Conservation (phyloP, 2,888 invertebrate genomes). For the Idaea straminata region DNA sequence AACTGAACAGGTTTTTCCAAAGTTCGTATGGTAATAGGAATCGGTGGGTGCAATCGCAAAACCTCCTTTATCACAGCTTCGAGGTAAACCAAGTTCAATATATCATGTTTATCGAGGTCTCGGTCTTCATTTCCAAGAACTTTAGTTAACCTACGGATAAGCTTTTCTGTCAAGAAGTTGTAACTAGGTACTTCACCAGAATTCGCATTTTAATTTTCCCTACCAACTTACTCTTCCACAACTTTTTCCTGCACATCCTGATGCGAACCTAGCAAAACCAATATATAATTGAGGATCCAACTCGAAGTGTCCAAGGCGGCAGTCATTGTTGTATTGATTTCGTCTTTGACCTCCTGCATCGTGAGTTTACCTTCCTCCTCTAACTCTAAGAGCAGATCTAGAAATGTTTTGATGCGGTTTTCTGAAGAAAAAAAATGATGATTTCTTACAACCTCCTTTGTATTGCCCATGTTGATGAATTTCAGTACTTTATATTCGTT, state of each 20-base stretch:
- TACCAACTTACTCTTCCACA: too few relatives aligned
- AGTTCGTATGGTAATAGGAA: slow-evolving; percentile 25
- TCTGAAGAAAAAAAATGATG: too few relatives aligned
- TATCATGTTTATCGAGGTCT: slow-evolving; percentile 35
- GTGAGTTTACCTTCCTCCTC: background rate
- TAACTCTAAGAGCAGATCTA: background rate
- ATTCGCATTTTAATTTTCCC: too few relatives aligned
- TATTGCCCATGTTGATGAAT: too few relatives aligned
- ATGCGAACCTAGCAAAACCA: background rate
- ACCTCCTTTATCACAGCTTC: slow-evolving; percentile 43
- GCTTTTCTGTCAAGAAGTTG: too few relatives aligned
- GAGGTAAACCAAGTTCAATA: slow-evolving; percentile 34
- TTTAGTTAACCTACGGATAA: slow-evolving; percentile 23
- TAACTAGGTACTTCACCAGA: too few relatives aligned
- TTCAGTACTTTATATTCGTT: too few relatives aligned
- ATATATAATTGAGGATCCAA: background rate
- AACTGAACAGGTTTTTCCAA: slow-evolving; percentile 32
- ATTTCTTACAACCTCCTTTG: too few relatives aligned
- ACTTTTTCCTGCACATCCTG: background rate
- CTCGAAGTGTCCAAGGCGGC: background rate
- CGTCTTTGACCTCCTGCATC: background rate
- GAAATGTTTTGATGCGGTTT: background rate
- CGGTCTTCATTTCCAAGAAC: slow-evolving; percentile 27
- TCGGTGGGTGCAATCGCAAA: slow-evolving; percentile 33
- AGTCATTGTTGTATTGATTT: background rate